Base-by-base conservation (phyloP, 2,113 vertebrate species). In the Halcyon malimbica region DNA sequence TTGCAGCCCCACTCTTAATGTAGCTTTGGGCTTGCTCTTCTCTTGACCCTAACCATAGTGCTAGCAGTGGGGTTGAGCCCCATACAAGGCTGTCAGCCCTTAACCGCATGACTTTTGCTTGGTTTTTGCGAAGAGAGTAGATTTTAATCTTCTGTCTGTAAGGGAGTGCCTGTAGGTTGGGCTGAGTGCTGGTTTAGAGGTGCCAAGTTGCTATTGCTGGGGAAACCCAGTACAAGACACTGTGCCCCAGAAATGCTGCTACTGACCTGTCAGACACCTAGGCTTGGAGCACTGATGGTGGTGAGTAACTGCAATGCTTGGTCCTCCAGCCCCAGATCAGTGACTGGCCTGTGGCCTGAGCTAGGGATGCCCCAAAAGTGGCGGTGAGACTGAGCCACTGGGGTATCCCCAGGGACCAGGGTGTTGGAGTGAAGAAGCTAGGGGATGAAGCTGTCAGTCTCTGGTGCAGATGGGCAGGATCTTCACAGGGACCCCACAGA, bases 341-440 rank as follows among this genome's bases (percentile, higher is more conserved):
- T 29, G 64, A 16, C 59, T 42, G 16, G 7, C 14, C 5, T 5
- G 31, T 44, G 28, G 9, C 21, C 41, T 42, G 13, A 62, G 17
- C 13, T 12, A 59, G 26, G 28, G 24, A 17, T 79, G 28, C 24
- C 56, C 50, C 11, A 23, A 20, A 13, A 5, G 3, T n/a, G 63
- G 53, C 29, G 11, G 1, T 18, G 25, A 15, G 13, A 35, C 31
- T 69, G n/a, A 48, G 15, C 7, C 4, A 1, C 31, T 62, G 41
- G 10, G 2, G 1, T 56, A 13, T 37, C 41, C 42, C 0, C 2
- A 59, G 24, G 33, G 3, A 63, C 33, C 0, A 0, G 25, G 13
- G 5, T 48, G 16, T 44, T 0, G 1, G 9, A 10, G 23, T 48
- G 29, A 70, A 65, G 28, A 10, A 57, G 9, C 4, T 39, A 15